phyloP scores from a whole-genome alignment of 1,140 invertebrate genomes.

The Diorhabda elongata region DNA sequence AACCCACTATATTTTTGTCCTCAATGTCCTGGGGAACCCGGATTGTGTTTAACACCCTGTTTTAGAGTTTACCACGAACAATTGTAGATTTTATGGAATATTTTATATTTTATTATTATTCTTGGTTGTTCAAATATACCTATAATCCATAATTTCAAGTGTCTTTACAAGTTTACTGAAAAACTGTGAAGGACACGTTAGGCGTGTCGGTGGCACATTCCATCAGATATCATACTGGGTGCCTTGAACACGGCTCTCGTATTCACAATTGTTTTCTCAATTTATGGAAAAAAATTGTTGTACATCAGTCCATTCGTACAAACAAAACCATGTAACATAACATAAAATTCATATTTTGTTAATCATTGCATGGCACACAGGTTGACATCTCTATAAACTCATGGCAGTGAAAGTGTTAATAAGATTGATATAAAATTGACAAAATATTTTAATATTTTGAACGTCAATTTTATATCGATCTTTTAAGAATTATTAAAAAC shows the following conservation, averaged over 20 bases:
- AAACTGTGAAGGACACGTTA: background rate
- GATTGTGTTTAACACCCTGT: background rate
- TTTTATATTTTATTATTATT: background rate
- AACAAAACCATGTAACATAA: background rate
- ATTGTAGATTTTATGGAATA: background rate
- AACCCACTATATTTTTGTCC: background rate
- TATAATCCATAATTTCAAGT: too few relatives aligned
- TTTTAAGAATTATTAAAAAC: too few relatives aligned
- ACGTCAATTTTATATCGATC: too few relatives aligned
- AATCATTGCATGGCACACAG: background rate
- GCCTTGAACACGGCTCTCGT: background rate
- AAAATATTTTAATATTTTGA: too few relatives aligned
- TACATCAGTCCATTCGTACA: background rate
- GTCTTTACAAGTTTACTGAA: background rate
- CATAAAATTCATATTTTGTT: background rate
- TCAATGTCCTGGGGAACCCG: background rate
- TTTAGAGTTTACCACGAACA: background rate
- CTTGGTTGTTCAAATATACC: too few relatives aligned
- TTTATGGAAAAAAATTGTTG: background rate
- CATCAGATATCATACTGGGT: background rate
- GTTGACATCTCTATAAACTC: background rate
- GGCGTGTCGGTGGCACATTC: background rate
- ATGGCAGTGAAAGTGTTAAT: background rate
- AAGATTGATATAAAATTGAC: background rate
- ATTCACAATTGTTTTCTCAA: background rate